Evolutionary conservation across 2,113 vertebrate genomes (phyloP), one percentile per base, ranked within the genome.

Genomic region (Rhodinocichla rosea): DNA sequence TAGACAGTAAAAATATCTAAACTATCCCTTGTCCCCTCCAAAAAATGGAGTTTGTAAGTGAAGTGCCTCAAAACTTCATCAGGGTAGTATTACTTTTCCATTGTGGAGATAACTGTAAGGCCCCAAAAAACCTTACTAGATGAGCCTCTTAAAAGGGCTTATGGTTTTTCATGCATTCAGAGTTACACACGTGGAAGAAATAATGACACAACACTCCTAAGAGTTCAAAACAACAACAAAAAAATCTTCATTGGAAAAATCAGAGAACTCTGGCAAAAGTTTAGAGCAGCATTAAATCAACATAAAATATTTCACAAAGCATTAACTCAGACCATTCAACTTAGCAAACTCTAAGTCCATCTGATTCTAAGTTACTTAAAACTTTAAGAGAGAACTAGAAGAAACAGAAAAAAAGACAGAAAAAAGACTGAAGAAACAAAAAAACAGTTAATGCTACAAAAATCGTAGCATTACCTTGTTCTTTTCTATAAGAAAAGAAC

Each of bases 11-110:
- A 64, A 89, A 60, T 33, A 33, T 7, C 12, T 76, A 18, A 68
- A 37, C 4, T 59, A 12, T 15, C 6, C 6, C 3, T 10, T 33
- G 8, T 27, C 12, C 9, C 7, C 37, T 60, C 37, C 19, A 24
- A 33, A 65, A 70, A 49, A 24, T 0, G 0, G 1, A 81, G 3
- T 49, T 33, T 4, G 7, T 4, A 59, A 59, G 7, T 55, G 11
- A 84, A 63, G 27, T 42, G 30, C 30, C 39, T 76, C 39, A 85
- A 75, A 92, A 45, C 3, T 45, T 67, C 9, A 15, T 85, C 65
- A 49, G 2, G 2, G 15, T 57, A 40, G 6, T 23, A 22, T 26
- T 24, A 27, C 62, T 70, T 55, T 57, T 57, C 56, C 7, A 16
- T 57, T 67, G 52, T 14, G 6, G 28, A 40, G 14, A 57, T 57